Base-by-base conservation (phyloP, 2,113 vertebrate genomes). In the Misgurnus mizolepis region DNA sequence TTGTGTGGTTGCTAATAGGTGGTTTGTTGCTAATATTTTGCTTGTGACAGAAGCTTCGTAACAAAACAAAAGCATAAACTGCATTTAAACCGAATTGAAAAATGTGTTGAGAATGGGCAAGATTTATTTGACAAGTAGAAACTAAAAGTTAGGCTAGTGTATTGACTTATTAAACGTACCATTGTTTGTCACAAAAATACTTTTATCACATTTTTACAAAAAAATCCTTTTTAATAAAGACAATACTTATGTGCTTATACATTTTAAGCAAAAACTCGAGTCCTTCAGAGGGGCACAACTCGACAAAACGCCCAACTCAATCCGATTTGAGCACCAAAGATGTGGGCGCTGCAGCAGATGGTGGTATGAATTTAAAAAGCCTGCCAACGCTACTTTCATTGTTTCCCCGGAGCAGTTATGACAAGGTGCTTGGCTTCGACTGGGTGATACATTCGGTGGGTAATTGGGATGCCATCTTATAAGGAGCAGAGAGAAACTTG, bases 381-480 rank as follows among this genome's bases (percentile, higher is more conserved):
- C 50, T 67, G 61, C 65, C 55, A 80, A 85, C 72, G 82, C 74
- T 56, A 39, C 7, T 72, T 66, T 74, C 72, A 76, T 50, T 78
- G 77, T 82, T 84, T 79, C 70, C 70, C 61, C 9, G 64, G 15
- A 61, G 53, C 58, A 53, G 39, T 56, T 69, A 49, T 71, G 76
- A 80, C 76, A 71, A 82, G 84, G 77, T 67, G 55, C 77, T 67
- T 71, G 80, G 76, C 68, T 79, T 17, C 7, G 4, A 71, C 17
- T 45, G 50, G 81, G 60, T 70, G 66, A 76, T 62, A 49, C 80
- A 43, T 78, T 83, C 61, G 71, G 67, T 61, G 61, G 39, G 81
- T 82, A 73, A 82, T 83, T 82, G 84, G 82, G 75, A 82, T 60
- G 82, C 76, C 73, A 79, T 83, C 79, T 82, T 80, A 50, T 27